phyloP scores from a whole-genome alignment of 2,797 vertebrate genomes.

The Neomorphus geoffroyi region DNA sequence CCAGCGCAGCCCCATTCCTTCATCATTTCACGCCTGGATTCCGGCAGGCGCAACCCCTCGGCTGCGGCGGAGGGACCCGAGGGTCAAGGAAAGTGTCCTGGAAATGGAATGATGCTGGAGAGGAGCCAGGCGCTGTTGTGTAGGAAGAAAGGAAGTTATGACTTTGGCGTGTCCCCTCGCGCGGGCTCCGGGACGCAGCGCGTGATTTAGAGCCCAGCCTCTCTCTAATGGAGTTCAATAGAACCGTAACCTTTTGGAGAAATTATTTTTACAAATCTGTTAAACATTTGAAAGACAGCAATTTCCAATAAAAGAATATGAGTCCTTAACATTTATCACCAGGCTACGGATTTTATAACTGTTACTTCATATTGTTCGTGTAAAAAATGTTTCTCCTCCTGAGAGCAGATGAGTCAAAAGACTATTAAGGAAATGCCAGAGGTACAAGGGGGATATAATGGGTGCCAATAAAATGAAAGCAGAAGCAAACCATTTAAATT shows the following conservation, averaged over 20 bases:
- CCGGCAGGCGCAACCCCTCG: slow-evolving; percentile 54
- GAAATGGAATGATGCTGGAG: slow-evolving; percentile 53
- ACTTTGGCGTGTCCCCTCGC: background rate
- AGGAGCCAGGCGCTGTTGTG: slow-evolving; percentile 7
- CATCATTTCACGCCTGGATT: slow-evolving; percentile 89
- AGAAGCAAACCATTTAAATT: slow-evolving; percentile 36
- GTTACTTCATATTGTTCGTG: slow-evolving; percentile 61
- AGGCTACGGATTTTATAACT: slow-evolving; percentile 51
- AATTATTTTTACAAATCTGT: slow-evolving; percentile 71
- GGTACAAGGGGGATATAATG: background rate
- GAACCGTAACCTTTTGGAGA: slow-evolving; percentile 59
- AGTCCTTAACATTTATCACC: slow-evolving; percentile 63
- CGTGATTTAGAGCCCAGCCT: slow-evolving; percentile 39
- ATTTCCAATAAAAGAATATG: slow-evolving; percentile 60
- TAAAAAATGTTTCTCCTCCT: slow-evolving; percentile 60
- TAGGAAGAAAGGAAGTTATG: background rate
- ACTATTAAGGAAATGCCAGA: slow-evolving; percentile 43
- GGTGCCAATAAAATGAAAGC: slow-evolving; percentile 38
- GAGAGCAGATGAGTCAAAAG: slow-evolving; percentile 63
- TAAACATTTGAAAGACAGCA: slow-evolving; percentile 68
- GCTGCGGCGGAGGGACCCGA: slow-evolving; percentile 45
- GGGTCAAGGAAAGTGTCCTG: slow-evolving; percentile 72
- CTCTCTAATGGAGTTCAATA: slow-evolving; percentile 9
- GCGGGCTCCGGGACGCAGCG: background rate
- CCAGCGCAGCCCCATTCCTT: slow-evolving; percentile 67